These are phyloP conservation scores for Hypomecis atomaria DNA, from an alignment of 2,888 invertebrate genomes.

Conservation along the genomic window DNA sequence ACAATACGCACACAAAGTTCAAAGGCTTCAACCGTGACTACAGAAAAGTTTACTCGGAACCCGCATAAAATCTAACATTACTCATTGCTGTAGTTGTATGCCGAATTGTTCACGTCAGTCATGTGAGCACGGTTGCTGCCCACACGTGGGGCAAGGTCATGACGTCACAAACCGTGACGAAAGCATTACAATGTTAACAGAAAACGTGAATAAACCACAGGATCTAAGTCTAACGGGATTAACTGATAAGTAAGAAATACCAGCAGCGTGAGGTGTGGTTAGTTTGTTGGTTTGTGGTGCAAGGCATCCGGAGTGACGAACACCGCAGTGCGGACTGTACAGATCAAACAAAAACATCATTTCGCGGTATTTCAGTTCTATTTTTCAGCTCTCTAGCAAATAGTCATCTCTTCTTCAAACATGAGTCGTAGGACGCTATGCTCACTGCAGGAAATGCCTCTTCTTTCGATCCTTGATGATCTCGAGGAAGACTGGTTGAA, in stretches of 20 bases:
- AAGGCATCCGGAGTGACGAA: constrained; percentile 15
- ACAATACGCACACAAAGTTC: background rate
- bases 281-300: background rate
- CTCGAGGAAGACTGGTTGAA: too few species aligned
- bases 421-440: too few species aligned
- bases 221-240: constrained; percentile 10
- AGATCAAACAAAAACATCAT: background rate
- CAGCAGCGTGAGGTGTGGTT: background rate
- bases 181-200: constrained; percentile 11
- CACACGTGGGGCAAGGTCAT: constrained; percentile 25
- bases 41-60: constrained; percentile 6
- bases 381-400: too few species aligned
- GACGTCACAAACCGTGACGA: constrained; percentile 26
- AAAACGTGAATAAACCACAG: constrained; percentile 11
- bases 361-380: too few species aligned
- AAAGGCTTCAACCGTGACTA: constrained; percentile 1
- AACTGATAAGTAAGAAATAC: constrained; percentile 13
- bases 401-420: too few species aligned
- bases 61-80: constrained; percentile 14
- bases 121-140: constrained; percentile 23
- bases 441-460: too few species aligned
- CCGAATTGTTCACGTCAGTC: constrained; percentile 23
- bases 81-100: constrained; percentile 11
- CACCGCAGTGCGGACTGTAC: constrained; percentile 1
- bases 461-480: too few species aligned